Percentiles rank a stretch among this genome's conserved stretches.
Evolutionary conservation across 2,797 vertebrate genomes (phyloP).

Genomic region (Euphonia xanthogaster): DNA sequence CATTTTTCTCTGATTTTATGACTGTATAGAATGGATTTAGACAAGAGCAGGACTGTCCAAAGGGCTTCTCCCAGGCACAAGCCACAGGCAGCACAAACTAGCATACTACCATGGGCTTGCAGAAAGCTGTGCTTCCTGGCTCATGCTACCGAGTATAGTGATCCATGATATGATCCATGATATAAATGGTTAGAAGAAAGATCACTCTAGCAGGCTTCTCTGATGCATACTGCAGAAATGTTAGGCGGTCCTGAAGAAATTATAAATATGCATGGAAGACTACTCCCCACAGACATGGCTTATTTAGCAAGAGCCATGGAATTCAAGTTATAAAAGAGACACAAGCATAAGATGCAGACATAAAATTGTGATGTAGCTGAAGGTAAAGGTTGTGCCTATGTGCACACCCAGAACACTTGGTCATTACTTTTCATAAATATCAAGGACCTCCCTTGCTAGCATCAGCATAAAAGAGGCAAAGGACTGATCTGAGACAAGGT

Average conservation of each 20-base stretch:
- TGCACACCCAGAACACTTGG: neutral
- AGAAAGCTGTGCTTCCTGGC: neutral
- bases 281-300: neutral
- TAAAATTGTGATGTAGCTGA: neutral
- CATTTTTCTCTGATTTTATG: neutral
- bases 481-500: neutral
- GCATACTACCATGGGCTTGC: neutral
- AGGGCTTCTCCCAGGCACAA: neutral
- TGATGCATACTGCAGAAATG: neutral
- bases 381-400: neutral
- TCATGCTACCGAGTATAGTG: accelerated
- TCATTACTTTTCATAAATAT: neutral
- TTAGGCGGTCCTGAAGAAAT: neutral
- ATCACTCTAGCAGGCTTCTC: neutral
- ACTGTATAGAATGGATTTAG: neutral
- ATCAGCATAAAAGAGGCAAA: neutral
- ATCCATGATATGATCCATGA: accelerated
- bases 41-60: neutral
- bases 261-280: neutral
- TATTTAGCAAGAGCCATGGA: neutral
- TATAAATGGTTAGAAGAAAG: neutral
- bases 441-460: neutral
- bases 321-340: neutral
- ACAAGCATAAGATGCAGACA: neutral
- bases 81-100: neutral